Evolutionary conservation across 2,797 vertebrate genomes (phyloP), one percentile per base, ranked within the genome.

Genomic region (Lutjanus campechanus): DNA sequence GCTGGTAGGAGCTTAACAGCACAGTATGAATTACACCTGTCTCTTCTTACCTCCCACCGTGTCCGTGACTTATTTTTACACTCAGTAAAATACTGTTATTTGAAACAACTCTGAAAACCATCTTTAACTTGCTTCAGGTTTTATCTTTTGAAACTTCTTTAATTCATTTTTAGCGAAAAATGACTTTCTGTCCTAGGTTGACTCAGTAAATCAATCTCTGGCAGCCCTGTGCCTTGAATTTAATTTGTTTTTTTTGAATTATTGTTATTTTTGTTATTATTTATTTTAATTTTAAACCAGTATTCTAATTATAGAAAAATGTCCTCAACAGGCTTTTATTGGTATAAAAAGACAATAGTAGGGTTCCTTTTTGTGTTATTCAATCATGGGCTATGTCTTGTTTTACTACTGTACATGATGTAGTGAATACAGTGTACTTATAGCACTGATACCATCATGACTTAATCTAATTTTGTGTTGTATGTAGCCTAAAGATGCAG

Each of bases 51-150:
- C 64, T 70, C 40, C 61, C 44, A 53, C 50, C 0, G 9, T 64
- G 76, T 54, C 47, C 8, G 0, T 44, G 51, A 47, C 47, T 19
- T 53, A 5, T 25, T 69, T 69, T 54, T 16, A 76, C 44, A 11
- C 71, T 20, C 22, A 36, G 46, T 80, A 62, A 83, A 75, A n/a
- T 66, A 67, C 76, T 55, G 68, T 71, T 36, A 76, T 82, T 79
- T 82, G 25, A 55, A 44, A 65, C 44, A 17, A 49, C 40, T 54
- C 65, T 73, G 49, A 66, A 72, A 75, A 67, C 13, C 5, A 59
- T 77, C 15, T 47, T 81, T 84, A 43, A 47, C 25, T 70, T 43
- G 44, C n/a, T 64, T 63, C 54, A 62, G 55, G 29, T 77, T 63
- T 51, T 46, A 61, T 43, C 19, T 68, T 66, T 59, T 13, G 46